These are phyloP conservation scores for Tetragonula carbonaria DNA, from an alignment of 2,888 invertebrate genomes.

Conservation along the genomic window DNA sequence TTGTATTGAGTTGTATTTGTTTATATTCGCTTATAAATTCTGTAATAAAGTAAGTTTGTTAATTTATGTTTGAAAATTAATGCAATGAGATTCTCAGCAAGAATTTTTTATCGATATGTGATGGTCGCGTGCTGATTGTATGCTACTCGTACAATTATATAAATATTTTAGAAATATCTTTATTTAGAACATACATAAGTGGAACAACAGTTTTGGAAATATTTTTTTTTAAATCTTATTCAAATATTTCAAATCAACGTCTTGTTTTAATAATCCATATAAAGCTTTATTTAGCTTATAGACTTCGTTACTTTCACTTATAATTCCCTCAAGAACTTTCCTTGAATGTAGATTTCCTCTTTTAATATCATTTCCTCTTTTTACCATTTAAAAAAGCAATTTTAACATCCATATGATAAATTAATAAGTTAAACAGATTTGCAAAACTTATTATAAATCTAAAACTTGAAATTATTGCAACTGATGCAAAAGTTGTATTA, in stretches of 20 bases:
- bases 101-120: too few relatives aligned
- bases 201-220: not conserved
- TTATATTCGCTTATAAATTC: too few relatives aligned
- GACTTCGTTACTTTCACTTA: not conserved
- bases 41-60: too few relatives aligned
- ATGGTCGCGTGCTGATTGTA: too few relatives aligned
- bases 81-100: too few relatives aligned
- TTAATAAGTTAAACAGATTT: not conserved
- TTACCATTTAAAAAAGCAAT: not conserved
- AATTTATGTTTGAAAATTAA: too few relatives aligned
- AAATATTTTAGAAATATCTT: not conserved
- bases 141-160: not conserved
- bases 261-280: not conserved
- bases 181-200: not conserved
- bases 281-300: too few relatives aligned
- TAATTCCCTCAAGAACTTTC: not conserved
- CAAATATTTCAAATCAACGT: not conserved
- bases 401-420: not conserved
- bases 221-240: not conserved
- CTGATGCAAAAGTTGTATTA: not conserved
- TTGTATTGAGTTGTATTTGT: too few relatives aligned
- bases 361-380: not conserved
- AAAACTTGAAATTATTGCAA: not conserved
- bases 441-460: not conserved
- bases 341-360: not conserved